Base-by-base conservation (phyloP, 2,113 vertebrate species). In the Ardeotis arabs region DNA sequence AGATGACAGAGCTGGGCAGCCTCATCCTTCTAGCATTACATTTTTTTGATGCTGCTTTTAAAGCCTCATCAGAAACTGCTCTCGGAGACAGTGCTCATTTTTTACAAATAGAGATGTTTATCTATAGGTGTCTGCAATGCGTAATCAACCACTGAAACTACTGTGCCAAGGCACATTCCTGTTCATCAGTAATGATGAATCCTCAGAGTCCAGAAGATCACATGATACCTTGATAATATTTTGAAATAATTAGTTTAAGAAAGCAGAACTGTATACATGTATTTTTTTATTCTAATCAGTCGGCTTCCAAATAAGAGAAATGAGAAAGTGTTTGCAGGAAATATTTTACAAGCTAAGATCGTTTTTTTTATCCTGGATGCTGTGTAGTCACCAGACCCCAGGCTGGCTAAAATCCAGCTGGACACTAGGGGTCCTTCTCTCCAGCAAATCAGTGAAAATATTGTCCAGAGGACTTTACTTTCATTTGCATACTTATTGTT, bases 361-460 rank as follows among this genome's bases (percentile, higher is more conserved):
- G 69, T 95, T 41, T 95, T 41, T 41, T 63, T 96, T n/a, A 27
- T 95, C 41, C 49, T 94, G 64, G 44, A 86, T 95, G 59, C 63
- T 95, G 12, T 60, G 62, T 49, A 90, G 87, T 94, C 74, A 90
- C 74, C 41, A 97, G 87, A 73, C 70, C 80, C 60, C 47, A 84
- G 66, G 59, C 78, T 98, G 96, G 94, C 94, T 95, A 79, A 93
- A 96, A 95, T 96, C 95, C 95, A 97, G 60, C 83, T 95, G 93
- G 95, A 94, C 96, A 97, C 91, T 95, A 98, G 95, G 59, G 93
- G 87, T 97, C 94, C 91, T 97, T 98, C 95, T 96, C 72, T 79
- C 53, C 79, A 97, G 93, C 68, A 96, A 62, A 83, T 89, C 79
- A 85, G 68, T 72, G 56, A 79, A 95, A 96, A 93, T 87, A 79